These are phyloP conservation scores for Drosophila bifasciata DNA, from an alignment of 1,140 invertebrate species.

Conservation along the genomic window DNA sequence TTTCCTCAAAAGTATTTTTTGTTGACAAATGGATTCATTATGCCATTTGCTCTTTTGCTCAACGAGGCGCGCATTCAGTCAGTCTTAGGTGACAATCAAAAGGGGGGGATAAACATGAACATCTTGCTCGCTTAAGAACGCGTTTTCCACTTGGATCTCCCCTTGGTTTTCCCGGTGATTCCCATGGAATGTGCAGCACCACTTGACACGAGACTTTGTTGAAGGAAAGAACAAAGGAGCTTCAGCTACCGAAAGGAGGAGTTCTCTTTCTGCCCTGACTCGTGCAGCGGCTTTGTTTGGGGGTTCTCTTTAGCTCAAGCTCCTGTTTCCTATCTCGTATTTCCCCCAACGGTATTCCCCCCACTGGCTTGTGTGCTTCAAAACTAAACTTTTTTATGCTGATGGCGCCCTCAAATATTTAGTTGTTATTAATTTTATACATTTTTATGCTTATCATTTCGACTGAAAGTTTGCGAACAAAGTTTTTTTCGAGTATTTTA, in stretches of 20 bases:
- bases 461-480: too few species aligned
- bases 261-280: neutral
- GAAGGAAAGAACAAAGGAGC: conserved; percentile 21
- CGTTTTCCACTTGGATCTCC: conserved; percentile 23
- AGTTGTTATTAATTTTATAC: conserved; percentile 34
- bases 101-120: conserved; percentile 30
- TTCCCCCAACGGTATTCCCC: too few species aligned
- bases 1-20: conserved; percentile 4
- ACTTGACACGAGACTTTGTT: conserved; percentile 72
- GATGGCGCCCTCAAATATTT: conserved; percentile 13
- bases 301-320: too few species aligned
- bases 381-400: conserved; percentile 1
- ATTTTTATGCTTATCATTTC: too few species aligned
- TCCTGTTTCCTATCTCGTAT: too few species aligned
- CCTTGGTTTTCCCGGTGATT: neutral
- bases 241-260: neutral
- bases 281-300: conserved; percentile 1
- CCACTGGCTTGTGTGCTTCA: conserved; percentile 5
- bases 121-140: conserved; percentile 8
- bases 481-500: neutral
- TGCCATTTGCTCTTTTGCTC: conserved; percentile 38
- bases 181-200: conserved; percentile 35
- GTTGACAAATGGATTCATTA: conserved; percentile 46
- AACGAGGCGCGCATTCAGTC: conserved; percentile 55
- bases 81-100: conserved; percentile 45